Evolutionary conservation across 2,888 invertebrate genomes (phyloP), one percentile per base, ranked within the genome.

Genomic region (Belgica antarctica): DNA sequence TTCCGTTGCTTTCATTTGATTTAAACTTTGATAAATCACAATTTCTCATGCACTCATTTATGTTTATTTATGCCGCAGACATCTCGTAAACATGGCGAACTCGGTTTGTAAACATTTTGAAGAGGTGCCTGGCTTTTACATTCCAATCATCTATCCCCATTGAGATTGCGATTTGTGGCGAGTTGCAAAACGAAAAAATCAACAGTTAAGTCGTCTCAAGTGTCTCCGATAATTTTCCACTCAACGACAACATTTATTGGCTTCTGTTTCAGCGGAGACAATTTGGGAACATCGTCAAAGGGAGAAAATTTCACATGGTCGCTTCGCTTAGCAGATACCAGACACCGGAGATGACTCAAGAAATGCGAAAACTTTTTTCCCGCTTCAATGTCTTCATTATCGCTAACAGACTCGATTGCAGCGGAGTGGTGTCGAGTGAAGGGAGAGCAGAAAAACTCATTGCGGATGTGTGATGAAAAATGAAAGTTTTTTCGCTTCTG

Each of bases 301-400:
- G n/a, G n/a, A n/a, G n/a, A n/a, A n/a, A 31, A 10, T 10, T 31
- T 31, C 31, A 7, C 31, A 31, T 41, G 10, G 41, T n/a, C 12
- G 12, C 2, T 10, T 41, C 31, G 31, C 31, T 31, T 31, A 41
- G 15, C 41, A 41, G 41, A 41, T 41, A 41, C 41, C n/a, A 41
- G 41, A 41, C 41, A 41, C 41, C 2, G n/a, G n/a, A 24, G 27
- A 19, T 7, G 27, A 19, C 59, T 59, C 59, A 27, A 12, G n/a
- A n/a, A 31, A 46, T 59, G 25, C 1, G 59, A 59, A 59, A 59
- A 52, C 24, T 52, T 59, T 59, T 59, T 15, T 59, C 59, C n/a
- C n/a, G n/a, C n/a, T n/a, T n/a, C n/a, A 4, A 46, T 46, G 8
- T n/a, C 8, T n/a, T 17, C 15, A 17, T 59, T 59, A 59, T 59